Evolutionary conservation across 2,113 vertebrate species (phyloP).

Genomic region (Sebastes schlegelii): DNA sequence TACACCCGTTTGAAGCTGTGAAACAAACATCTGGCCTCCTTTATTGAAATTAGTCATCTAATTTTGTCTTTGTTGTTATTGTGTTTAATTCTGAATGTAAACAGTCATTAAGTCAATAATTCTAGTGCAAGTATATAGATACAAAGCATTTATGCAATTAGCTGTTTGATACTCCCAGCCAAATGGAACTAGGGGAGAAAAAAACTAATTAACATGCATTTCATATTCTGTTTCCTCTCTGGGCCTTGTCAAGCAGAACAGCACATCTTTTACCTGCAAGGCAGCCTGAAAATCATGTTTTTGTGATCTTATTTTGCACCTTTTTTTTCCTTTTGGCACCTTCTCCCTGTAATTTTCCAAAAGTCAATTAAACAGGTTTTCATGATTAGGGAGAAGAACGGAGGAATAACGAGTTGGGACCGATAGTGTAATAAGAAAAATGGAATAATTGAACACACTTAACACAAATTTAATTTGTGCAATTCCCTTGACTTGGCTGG

Average conservation of each 20-base stretch:
- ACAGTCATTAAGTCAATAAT: constrained; percentile 45
- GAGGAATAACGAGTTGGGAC: constrained; percentile 45
- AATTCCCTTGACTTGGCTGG: constrained; percentile 70
- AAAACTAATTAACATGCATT: constrained; percentile 43
- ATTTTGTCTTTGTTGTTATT: constrained; percentile 16
- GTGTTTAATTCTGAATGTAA: constrained; percentile 43
- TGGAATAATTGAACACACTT: constrained; percentile 79
- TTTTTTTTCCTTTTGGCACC: constrained; percentile 37
- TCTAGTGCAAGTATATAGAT: constrained; percentile 22
- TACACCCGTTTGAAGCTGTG: constrained; percentile 15
- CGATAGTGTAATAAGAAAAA: constrained; percentile 67
- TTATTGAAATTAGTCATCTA: constrained; percentile 17
- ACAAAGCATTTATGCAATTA: constrained; percentile 46
- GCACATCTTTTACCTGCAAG: constrained; percentile 38
- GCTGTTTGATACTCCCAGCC: constrained; percentile 18
- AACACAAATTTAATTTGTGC: constrained; percentile 78
- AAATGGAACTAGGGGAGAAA: constrained; percentile 5
- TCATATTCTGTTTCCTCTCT: constrained; percentile 32
- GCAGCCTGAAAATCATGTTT: constrained; percentile 17
- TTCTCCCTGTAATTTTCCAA: constrained; percentile 43
- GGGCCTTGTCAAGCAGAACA: constrained; percentile 33
- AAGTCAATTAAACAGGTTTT: constrained; percentile 73
- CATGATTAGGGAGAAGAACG: constrained; percentile 32
- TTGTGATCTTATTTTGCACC: constrained; percentile 18
- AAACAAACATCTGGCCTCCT: constrained; percentile 36